A percentile compares a stretch with the other conserved stretches of the same genome.
These are phyloP conservation scores for Myiotriccus ornatus DNA, from an alignment of 2,797 vertebrate species.

Conservation along the genomic window DNA sequence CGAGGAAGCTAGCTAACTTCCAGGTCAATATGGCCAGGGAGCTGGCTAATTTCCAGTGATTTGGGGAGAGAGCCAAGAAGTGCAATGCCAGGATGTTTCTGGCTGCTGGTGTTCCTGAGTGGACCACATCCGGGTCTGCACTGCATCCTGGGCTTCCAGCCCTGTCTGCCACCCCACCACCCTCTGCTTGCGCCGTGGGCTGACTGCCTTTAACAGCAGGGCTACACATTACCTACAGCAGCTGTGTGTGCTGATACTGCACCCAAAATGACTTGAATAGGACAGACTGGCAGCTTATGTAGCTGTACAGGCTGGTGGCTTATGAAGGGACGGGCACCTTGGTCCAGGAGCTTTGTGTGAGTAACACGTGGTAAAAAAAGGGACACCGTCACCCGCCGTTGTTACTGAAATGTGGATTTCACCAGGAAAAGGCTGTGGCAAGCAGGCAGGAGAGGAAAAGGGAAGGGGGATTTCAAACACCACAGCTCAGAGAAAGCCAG, in stretches of 20 bases:
- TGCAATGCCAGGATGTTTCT: not conserved
- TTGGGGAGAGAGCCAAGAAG: slow-evolving; percentile 28
- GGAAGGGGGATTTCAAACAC: slow-evolving; percentile 18
- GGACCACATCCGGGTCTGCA: not conserved
- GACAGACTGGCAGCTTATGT: not conserved
- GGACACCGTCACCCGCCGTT: not conserved
- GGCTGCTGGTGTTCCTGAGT: not conserved
- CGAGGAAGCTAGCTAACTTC: slow-evolving; percentile 54
- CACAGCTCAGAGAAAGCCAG: not conserved
- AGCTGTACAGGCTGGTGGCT: not conserved
- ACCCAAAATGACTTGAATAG: not conserved
- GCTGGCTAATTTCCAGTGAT: slow-evolving; percentile 52
- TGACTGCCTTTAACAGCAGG: not conserved
- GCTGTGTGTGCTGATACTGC: not conserved
- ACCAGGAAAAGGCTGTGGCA: slow-evolving; percentile 21
- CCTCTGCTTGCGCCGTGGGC: accelerated
- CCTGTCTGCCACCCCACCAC: not conserved
- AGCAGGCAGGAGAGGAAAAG: slow-evolving; percentile 17
- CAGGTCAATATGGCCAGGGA: slow-evolving; percentile 30
- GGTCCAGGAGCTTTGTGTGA: not conserved
- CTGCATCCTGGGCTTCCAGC: not conserved
- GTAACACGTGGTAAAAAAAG: not conserved
- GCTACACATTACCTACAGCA: not conserved
- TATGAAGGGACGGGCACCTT: not conserved
- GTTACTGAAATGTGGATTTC: not conserved